A percentile compares a stretch with the other conserved stretches of the same genome.
Conservation (phyloP, 2,888 invertebrate genomes). For the Mamestra brassicae region DNA sequence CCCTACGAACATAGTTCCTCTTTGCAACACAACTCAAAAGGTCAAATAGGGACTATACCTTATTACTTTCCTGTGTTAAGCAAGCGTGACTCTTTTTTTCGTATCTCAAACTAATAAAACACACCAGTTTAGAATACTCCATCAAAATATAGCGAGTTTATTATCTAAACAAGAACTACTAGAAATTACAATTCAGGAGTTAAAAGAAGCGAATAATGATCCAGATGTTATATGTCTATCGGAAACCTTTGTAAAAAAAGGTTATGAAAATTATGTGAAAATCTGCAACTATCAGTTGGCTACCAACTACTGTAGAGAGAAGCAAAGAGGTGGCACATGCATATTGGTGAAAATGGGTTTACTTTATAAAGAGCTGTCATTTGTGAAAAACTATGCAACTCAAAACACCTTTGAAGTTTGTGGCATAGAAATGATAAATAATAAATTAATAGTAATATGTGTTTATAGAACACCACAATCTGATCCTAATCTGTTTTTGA, state of each 20-base stretch:
- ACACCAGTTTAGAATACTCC: slow-evolving; percentile 1
- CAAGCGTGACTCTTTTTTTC: slow-evolving; percentile 6
- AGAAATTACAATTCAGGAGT: slow-evolving; percentile 18
- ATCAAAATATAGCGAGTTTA: slow-evolving; percentile 23
- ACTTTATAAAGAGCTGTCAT: slow-evolving; percentile 3
- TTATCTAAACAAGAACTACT: slow-evolving; percentile 19
- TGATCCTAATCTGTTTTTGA: too few relatives aligned
- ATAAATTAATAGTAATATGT: slow-evolving; percentile 14
- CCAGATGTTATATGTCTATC: slow-evolving; percentile 11
- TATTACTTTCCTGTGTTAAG: slow-evolving; percentile 18
- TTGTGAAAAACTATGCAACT: slow-evolving; percentile 14
- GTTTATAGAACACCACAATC: slow-evolving; percentile 18
- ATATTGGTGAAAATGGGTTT: slow-evolving; percentile 23
- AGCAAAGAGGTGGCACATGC: slow-evolving; percentile 24
- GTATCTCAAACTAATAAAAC: slow-evolving; percentile 1
- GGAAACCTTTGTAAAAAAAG: slow-evolving; percentile 24
- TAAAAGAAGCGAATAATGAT: background rate
- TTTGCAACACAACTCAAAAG: background rate
- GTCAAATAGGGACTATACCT: slow-evolving; percentile 10
- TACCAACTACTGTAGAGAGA: slow-evolving; percentile 18
- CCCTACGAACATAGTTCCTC: background rate
- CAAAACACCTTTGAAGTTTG: slow-evolving; percentile 34
- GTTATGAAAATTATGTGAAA: slow-evolving; percentile 13
- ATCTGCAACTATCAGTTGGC: slow-evolving; percentile 5
- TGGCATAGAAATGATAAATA: slow-evolving; percentile 1